These are phyloP conservation scores for Geopemphigus sp. DNA, from an alignment of 1,140 invertebrate species.

Conservation along the genomic window DNA sequence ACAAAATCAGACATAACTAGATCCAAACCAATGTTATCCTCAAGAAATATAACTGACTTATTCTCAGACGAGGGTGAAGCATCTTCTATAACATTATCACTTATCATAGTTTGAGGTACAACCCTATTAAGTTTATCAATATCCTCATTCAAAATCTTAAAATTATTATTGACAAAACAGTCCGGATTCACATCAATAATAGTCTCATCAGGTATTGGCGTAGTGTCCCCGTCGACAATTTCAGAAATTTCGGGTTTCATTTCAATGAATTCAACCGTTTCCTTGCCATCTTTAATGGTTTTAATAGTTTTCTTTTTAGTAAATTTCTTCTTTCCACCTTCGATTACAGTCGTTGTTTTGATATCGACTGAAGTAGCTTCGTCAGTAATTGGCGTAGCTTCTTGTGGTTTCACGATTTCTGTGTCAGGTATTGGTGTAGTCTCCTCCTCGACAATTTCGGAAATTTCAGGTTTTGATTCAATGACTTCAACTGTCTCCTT, in stretches of 20 bases:
- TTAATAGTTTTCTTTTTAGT: not conserved
- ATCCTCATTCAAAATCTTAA: too few species aligned
- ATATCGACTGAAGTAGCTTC: not conserved
- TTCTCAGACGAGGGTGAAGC: too few species aligned
- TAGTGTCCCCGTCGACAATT: not conserved
- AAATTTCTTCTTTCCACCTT: not conserved
- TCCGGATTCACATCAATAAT: too few species aligned
- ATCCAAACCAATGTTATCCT: too few species aligned
- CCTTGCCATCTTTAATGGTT: not conserved
- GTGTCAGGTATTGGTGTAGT: not conserved
- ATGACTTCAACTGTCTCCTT: not conserved
- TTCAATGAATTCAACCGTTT: not conserved
- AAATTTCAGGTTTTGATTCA: not conserved
- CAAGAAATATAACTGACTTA: too few species aligned
- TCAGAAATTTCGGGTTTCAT: not conserved
- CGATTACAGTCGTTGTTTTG: not conserved
- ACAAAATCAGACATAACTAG: too few species aligned
- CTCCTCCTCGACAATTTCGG: not conserved
- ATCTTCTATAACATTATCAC: too few species aligned
- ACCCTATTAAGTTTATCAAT: too few species aligned
- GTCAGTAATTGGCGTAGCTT: not conserved
- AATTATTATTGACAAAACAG: too few species aligned
- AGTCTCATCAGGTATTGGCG: not conserved
- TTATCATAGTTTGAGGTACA: too few species aligned
- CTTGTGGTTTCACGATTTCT: not conserved